Conservation (phyloP, 2,888 invertebrate genomes). For the Busseola fusca region DNA sequence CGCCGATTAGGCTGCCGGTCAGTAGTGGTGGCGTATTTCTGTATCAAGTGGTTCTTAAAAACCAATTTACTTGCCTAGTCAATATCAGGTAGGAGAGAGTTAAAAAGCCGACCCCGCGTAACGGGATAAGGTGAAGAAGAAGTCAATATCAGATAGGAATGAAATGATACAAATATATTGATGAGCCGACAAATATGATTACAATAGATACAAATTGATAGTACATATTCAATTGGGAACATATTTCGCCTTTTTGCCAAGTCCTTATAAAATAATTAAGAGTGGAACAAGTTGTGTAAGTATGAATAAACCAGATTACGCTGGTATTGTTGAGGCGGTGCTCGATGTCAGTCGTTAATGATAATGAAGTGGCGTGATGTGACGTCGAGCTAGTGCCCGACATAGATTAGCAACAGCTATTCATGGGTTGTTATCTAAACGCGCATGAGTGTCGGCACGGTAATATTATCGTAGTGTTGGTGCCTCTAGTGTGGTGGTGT, state of each 20-base stretch:
- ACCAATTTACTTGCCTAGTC: not conserved
- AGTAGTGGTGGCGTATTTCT: no score
- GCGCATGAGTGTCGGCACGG: conserved; percentile 35
- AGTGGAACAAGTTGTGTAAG: conserved; percentile 1
- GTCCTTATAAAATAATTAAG: conserved; percentile 3
- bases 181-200: not conserved
- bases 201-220: conserved; percentile 5
- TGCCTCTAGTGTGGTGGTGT: not conserved
- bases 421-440: conserved; percentile 48
- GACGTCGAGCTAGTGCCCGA: conserved; percentile 63
- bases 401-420: conserved; percentile 44
- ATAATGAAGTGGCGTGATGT: conserved; percentile 86
- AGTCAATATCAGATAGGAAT: not conserved
- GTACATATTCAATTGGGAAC: not conserved
- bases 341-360: conserved; percentile 63
- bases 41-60: not conserved
- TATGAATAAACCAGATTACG: conserved; percentile 55
- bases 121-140: no score
- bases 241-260: not conserved
- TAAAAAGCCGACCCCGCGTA: no score
- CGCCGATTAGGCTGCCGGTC: no score
- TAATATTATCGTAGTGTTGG: no score
- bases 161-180: not conserved
- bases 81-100: no score
- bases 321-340: conserved; percentile 63